Conservation (phyloP, 2,797 vertebrate species). For the Otolemur crassicaudatus region DNA sequence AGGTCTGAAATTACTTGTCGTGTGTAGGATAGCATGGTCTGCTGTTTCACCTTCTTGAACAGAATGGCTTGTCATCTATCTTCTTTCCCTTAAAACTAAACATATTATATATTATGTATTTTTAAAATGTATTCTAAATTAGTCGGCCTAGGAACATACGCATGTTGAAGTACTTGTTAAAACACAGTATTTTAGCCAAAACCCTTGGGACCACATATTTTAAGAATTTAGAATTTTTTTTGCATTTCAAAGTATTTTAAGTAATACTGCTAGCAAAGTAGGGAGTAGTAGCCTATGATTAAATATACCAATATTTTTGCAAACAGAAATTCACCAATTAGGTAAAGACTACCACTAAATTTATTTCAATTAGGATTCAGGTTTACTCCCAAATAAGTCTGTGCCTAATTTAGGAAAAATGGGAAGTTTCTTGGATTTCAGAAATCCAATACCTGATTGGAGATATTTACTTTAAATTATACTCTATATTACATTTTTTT, state of each 20-base stretch:
- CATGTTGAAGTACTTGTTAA: constrained; percentile 32
- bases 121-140: not conserved
- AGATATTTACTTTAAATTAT: not conserved
- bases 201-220: not conserved
- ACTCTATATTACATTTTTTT: not conserved
- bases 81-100: constrained; percentile 11
- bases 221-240: not conserved
- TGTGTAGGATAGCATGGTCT: not conserved
- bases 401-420: constrained; percentile 15
- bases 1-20: not conserved
- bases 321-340: constrained; percentile 27
- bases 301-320: constrained; percentile 32
- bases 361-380: not conserved
- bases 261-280: not conserved
- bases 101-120: not conserved
- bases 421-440: not conserved
- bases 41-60: constrained; percentile 7
- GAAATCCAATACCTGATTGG: not conserved
- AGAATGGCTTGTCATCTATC: not conserved
- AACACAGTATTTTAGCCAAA: not conserved
- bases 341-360: not conserved
- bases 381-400: constrained; percentile 23
- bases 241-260: constrained; percentile 32
- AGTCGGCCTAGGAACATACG: not conserved
- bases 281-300: not conserved